Percentiles rank a stretch among this genome's conserved stretches.
Conservation (phyloP, 2,888 invertebrate species). For the Latheticus oryzae region DNA sequence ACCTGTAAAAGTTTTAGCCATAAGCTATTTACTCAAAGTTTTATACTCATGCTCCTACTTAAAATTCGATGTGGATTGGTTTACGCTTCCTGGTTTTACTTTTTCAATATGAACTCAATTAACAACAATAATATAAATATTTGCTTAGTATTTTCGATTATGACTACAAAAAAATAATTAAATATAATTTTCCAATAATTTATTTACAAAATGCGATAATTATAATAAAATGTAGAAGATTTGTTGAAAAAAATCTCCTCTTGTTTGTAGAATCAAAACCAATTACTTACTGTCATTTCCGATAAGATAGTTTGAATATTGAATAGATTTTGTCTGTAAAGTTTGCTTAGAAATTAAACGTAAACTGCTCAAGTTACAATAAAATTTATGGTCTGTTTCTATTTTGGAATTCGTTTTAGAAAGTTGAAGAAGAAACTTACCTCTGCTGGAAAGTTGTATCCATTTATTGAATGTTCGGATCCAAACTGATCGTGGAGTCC, state of each 20-base stretch:
- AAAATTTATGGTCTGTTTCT: constrained; percentile 25
- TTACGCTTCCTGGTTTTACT: not conserved
- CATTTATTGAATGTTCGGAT: constrained; percentile 97
- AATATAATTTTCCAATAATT: no score
- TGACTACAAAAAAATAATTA: no score
- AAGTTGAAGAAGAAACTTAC: constrained; percentile 70
- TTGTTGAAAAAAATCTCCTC: no score
- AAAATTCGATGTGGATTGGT: constrained; percentile 11
- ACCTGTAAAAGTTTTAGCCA: constrained; percentile 29
- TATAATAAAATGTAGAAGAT: no score
- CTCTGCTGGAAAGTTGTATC: constrained; percentile 97
- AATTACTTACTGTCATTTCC: constrained; percentile 56
- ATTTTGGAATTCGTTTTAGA: constrained; percentile 10
- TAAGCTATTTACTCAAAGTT: constrained; percentile 18
- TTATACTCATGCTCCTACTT: not conserved
- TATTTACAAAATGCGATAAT: no score
- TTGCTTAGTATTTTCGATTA: no score
- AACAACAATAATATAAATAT: no score
- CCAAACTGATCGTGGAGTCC: constrained; percentile 92
- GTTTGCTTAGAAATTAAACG: constrained; percentile 46
- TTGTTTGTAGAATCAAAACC: no score
- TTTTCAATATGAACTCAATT: constrained; percentile 5
- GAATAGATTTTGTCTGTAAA: constrained; percentile 43
- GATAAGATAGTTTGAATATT: constrained; percentile 53
- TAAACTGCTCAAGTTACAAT: constrained; percentile 22